phyloP scores from a whole-genome alignment of 2,888 invertebrate species.

The Agrochola lychnidis region DNA sequence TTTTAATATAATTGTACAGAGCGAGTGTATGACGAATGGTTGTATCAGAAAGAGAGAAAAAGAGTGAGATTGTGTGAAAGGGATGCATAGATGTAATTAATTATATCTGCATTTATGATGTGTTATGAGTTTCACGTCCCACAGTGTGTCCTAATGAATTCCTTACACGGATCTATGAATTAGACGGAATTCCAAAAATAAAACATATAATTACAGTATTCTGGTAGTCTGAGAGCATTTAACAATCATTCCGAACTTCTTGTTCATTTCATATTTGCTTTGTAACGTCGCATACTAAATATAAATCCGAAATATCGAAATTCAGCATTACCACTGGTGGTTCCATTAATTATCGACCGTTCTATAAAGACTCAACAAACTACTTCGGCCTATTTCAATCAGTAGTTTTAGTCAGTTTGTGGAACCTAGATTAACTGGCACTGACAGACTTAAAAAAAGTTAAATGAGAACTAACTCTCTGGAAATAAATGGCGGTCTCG shows the following conservation, averaged over 20 bases:
- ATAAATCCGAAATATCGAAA: neutral
- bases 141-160: neutral
- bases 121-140: neutral
- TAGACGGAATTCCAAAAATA: too few species aligned
- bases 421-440: constrained; percentile 46
- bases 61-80: too few species aligned
- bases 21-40: too few species aligned
- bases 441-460: constrained; percentile 56
- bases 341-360: constrained; percentile 10
- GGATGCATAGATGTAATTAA: too few species aligned
- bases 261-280: neutral
- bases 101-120: neutral
- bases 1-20: too few species aligned
- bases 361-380: constrained; percentile 17
- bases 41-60: too few species aligned
- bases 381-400: constrained; percentile 45
- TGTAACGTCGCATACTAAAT: neutral
- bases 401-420: constrained; percentile 23
- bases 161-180: neutral
- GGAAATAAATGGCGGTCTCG: constrained; percentile 43
- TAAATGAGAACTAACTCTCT: constrained; percentile 54
- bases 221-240: neutral
- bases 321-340: neutral
- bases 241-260: neutral
- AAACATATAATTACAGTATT: neutral